Evolutionary conservation across 2,113 vertebrate species (phyloP).

Genomic region (Pseudopipra pipra): DNA sequence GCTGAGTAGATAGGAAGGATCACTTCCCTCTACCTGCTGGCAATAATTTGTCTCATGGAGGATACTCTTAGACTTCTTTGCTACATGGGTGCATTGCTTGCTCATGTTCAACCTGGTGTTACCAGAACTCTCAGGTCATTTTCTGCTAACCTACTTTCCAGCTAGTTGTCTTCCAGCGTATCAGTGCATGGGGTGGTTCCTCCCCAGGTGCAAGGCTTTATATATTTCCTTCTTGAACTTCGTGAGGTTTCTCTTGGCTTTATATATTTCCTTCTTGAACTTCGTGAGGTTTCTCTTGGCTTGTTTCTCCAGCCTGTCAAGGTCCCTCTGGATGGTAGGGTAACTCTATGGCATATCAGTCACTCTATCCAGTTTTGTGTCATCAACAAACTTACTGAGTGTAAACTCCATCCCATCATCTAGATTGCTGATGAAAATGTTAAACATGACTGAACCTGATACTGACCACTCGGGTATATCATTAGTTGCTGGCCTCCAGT

Average conservation of each 20-base stretch:
- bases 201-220: not conserved
- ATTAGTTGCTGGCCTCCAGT: not conserved
- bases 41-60: not conserved
- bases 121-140: not conserved
- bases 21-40: not conserved
- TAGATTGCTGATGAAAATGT: not conserved
- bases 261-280: not conserved
- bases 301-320: not conserved
- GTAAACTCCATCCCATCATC: not conserved
- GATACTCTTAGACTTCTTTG: not conserved
- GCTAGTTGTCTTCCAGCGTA: not conserved
- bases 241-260: not conserved
- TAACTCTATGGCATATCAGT: not conserved
- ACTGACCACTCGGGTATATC: not conserved
- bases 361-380: not conserved
- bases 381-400: not conserved
- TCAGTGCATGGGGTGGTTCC: not conserved
- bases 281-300: not conserved
- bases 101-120: not conserved
- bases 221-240: not conserved
- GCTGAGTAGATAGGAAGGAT: not conserved
- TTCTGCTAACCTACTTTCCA: not conserved
- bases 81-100: not conserved
- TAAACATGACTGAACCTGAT: not conserved
- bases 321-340: not conserved